Percentiles rank a stretch among this genome's conserved stretches.
Evolutionary conservation across 2,888 invertebrate species (phyloP).

Genomic region (Agrochola litura): DNA sequence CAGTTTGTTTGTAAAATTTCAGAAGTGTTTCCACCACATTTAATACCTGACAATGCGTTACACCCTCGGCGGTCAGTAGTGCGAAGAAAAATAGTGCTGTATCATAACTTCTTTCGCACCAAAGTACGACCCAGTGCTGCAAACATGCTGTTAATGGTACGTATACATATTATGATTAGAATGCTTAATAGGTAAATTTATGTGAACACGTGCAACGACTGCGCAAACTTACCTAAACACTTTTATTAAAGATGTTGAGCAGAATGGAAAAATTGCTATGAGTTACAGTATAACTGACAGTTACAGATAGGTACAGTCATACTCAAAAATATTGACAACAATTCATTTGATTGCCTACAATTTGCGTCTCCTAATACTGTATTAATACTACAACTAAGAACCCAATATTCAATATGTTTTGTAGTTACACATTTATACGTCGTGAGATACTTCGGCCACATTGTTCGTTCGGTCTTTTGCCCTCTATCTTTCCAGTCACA

Average conservation of each 20-base stretch:
- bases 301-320: background rate
- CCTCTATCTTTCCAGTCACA: background rate
- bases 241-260: background rate
- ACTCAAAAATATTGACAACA: background rate
- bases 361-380: no score
- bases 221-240: background rate
- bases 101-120: slow-evolving; percentile 94
- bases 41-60: slow-evolving; percentile 87
- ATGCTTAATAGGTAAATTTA: background rate
- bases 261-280: background rate
- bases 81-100: slow-evolving; percentile 93
- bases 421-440: no score
- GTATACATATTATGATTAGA: slow-evolving; percentile 50
- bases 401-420: no score
- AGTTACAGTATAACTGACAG: no score
- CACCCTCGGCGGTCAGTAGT: slow-evolving; percentile 91
- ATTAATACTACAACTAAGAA: no score
- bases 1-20: slow-evolving; percentile 62
- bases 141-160: slow-evolving; percentile 96
- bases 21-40: slow-evolving; percentile 82
- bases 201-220: background rate
- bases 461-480: no score
- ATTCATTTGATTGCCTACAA: background rate
- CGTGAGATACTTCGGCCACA: no score
- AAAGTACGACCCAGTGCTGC: slow-evolving; percentile 93